Evolutionary conservation across 2,888 invertebrate genomes (phyloP).

Genomic region (Lamellibrachia columna): DNA sequence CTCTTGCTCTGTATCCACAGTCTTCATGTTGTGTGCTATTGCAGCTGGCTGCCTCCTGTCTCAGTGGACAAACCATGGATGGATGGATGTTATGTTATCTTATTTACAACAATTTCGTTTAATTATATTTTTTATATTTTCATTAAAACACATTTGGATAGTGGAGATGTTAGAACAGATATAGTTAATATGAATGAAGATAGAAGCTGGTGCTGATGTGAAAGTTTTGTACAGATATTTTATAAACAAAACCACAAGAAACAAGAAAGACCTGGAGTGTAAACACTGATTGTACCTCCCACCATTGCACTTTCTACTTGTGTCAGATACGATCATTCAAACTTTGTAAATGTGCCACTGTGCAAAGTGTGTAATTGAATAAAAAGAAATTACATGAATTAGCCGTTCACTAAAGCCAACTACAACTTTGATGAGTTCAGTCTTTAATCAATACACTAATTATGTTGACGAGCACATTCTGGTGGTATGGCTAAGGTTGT

Average conservation of each 20-base stretch:
- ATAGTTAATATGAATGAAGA: no score
- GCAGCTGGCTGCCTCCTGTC: no score
- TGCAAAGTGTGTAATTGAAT: background rate
- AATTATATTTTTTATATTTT: no score
- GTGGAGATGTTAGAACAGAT: no score
- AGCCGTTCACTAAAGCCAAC: background rate
- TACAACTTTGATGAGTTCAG: background rate
- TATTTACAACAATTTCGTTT: no score
- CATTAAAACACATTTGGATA: no score
- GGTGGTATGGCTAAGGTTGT: background rate
- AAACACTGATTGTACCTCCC: background rate
- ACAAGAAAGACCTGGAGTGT: background rate
- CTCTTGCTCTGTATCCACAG: no score
- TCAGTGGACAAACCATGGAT: no score
- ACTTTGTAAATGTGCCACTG: background rate
- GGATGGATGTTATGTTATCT: no score
- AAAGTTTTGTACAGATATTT: background rate
- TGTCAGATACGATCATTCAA: background rate
- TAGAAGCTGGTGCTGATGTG: no score
- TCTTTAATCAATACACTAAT: background rate
- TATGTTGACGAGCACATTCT: background rate
- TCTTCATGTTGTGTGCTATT: no score
- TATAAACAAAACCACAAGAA: background rate
- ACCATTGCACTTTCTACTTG: background rate
- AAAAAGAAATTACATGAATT: background rate